Evolutionary conservation across 2,888 invertebrate genomes (phyloP), one percentile per base, ranked within the genome.

Genomic region (Agrochola lota): DNA sequence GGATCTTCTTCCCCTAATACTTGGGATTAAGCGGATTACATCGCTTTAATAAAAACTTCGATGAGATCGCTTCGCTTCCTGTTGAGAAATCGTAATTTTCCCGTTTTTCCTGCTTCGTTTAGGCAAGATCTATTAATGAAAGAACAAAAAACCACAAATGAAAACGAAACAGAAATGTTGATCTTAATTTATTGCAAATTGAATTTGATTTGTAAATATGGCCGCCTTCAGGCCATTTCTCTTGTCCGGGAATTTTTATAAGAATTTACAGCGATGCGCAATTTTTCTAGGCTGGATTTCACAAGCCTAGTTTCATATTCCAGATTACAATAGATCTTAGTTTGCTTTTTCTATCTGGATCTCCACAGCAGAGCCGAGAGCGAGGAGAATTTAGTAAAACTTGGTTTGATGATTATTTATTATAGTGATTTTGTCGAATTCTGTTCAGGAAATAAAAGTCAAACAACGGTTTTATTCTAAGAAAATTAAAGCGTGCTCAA

Each of bases 11-110:
- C 17, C 63, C 67, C 43, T 63, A 78, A 85, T 80, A 72, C 73
- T 71, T 76, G 46, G 81, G 83, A 74, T 82, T 72, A 77, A 78
- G 66, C 52, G 67, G 69, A 82, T 87, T 77, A 87, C 70, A 73
- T 59, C 66, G 77, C 76, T 77, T 81, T 69, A 66, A 87, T 76
- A 78, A 75, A 74, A 77, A 77, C 71, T 87, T 80, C 68, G 52
- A 85, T 80, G 63, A 74, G 59, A 73, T 64, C 66, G 62, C 59
- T 63, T 68, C 60, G 26, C 52, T 40, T 63, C n/a, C 70, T 60
- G 68, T 75, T 84, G 11, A 52, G 60, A 71, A 67, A 26, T 57
- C 66, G 26, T 59, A 26, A 66, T 55, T 76, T 74, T 82, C n/a
- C 43, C 68, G 59, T 66, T 76, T 72, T 63, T 63, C 46, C 26